Conservation (phyloP, 2,888 invertebrate genomes). For the Macrophya annulata region DNA sequence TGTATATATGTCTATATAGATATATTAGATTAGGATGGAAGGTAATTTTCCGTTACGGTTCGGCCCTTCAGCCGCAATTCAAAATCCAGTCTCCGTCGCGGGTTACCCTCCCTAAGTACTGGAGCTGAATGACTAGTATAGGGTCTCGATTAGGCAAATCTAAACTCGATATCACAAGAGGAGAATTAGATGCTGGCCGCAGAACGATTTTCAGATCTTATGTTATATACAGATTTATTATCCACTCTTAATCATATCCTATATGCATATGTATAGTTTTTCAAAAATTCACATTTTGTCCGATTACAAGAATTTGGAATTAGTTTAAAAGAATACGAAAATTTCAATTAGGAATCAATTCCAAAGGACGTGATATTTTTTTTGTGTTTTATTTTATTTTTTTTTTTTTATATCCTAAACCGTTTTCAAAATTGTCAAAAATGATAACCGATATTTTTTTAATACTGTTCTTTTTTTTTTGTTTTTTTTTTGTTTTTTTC, state of each 20-base stretch:
- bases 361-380: no score
- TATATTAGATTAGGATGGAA: constrained; percentile 20
- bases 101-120: background rate
- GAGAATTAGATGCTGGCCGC: background rate
- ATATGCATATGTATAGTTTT: background rate
- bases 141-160: constrained; percentile 51
- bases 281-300: background rate
- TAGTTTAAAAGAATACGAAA: background rate
- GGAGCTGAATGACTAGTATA: constrained; percentile 44
- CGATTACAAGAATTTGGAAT: background rate
- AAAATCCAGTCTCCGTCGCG: constrained; percentile 23
- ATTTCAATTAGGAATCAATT: background rate
- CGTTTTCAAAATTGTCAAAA: background rate
- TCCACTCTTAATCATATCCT: background rate
- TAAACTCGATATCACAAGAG: constrained; percentile 44
- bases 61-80: constrained; percentile 24
- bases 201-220: background rate
- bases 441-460: background rate
- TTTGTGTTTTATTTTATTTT: background rate
- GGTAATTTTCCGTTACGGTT: constrained; percentile 31
- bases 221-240: background rate
- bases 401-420: background rate
- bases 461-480: no score
- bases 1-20: background rate
- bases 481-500: no score